Conservation (phyloP, 2,888 invertebrate genomes). For the Apotomis turbidana region DNA sequence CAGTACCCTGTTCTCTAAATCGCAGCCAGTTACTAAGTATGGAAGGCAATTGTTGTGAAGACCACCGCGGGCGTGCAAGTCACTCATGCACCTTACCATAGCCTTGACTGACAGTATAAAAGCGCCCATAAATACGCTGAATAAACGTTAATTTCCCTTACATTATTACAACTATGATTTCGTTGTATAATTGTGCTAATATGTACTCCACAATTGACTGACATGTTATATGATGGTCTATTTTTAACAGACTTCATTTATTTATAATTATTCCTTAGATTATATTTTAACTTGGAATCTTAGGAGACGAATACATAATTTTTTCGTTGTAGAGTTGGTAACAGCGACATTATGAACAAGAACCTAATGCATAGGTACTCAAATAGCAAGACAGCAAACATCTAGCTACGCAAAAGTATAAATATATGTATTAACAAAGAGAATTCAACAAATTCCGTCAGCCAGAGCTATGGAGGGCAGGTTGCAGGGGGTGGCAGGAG, state of each 20-base stretch:
- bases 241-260: too few relatives aligned
- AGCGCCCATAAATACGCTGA: conserved; percentile 36
- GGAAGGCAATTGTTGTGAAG: conserved; percentile 67
- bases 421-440: conserved; percentile 20
- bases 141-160: conserved; percentile 46
- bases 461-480: conserved; percentile 44
- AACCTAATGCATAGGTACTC: too few relatives aligned
- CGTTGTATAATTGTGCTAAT: neutral
- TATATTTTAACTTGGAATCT: too few relatives aligned
- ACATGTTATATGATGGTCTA: too few relatives aligned
- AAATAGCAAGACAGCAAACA: neutral
- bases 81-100: conserved; percentile 53
- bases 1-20: conserved; percentile 45
- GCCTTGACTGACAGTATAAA: conserved; percentile 42
- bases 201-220: neutral
- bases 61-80: conserved; percentile 79
- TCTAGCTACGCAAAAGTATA: conserved; percentile 8
- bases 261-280: too few relatives aligned
- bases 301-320: too few relatives aligned
- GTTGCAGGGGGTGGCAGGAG: conserved; percentile 42
- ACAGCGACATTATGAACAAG: too few relatives aligned
- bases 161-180: neutral
- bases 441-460: conserved; percentile 36
- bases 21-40: conserved; percentile 53
- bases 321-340: too few relatives aligned